Percentiles rank a stretch among this genome's conserved stretches.
Evolutionary conservation across 2,797 vertebrate genomes (phyloP).

Genomic region (Gymnothorax javanicus): DNA sequence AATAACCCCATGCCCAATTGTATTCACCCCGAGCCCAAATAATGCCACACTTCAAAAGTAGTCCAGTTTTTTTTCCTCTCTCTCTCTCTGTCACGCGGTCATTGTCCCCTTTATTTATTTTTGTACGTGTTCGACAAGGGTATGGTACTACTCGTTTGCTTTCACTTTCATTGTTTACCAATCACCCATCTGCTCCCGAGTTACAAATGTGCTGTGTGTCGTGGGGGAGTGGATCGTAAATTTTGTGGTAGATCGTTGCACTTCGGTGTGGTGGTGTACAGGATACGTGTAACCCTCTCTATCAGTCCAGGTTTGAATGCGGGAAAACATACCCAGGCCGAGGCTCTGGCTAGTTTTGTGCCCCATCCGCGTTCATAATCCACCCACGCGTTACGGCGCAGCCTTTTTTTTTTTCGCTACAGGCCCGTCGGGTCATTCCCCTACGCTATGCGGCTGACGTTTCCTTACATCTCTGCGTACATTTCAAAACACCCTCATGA

Average conservation of each 20-base stretch:
- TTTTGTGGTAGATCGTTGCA: neutral
- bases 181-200: neutral
- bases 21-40: neutral
- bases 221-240: constrained; percentile 48
- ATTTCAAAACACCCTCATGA: neutral
- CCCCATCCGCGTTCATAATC: constrained; percentile 47
- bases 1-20: neutral
- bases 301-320: constrained; percentile 30
- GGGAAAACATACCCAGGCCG: neutral
- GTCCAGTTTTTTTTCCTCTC: neutral
- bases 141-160: neutral
- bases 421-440: neutral
- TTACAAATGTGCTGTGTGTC: constrained; percentile 2
- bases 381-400: constrained; percentile 42
- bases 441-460: neutral
- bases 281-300: constrained; percentile 1
- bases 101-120: too few relatives aligned
- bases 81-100: neutral
- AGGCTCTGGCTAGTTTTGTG: constrained; percentile 44
- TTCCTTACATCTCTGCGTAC: neutral
- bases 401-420: neutral
- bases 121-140: neutral
- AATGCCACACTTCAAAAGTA: neutral
- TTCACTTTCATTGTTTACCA: constrained; percentile 11
- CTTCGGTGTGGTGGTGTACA: constrained; percentile 25